These are phyloP conservation scores for Lytechinus pictus DNA, from an alignment of 35 echinoderm and acorn worm genomes.

Conservation along the genomic window DNA sequence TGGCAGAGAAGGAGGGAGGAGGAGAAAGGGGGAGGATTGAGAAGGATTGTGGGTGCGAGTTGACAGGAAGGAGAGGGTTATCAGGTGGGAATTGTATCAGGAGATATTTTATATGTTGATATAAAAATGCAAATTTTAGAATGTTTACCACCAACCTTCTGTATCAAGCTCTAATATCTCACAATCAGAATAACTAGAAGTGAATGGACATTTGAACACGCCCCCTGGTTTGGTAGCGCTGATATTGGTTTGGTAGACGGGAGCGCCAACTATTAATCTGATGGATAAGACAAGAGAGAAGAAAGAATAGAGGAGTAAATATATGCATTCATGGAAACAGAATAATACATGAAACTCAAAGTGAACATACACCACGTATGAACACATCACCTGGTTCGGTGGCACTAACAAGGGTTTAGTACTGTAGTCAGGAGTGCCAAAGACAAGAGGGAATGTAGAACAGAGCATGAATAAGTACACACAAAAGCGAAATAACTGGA, in stretches of 20 bases:
- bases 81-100: too few species aligned
- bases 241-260: slow-evolving; percentile 39
- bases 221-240: slow-evolving; percentile 34
- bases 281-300: not conserved
- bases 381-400: slow-evolving; percentile 49
- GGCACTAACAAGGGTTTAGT: not conserved
- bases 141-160: not conserved
- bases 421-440: slow-evolving; percentile 40
- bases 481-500: too few species aligned
- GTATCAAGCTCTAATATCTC: not conserved
- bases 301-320: not conserved
- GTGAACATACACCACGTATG: too few species aligned
- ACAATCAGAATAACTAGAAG: slow-evolving; percentile 51
- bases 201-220: slow-evolving; percentile 56
- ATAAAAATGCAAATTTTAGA: too few species aligned
- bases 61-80: too few species aligned
- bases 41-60: too few species aligned
- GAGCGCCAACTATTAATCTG: slow-evolving; percentile 65
- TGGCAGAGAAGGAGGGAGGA: too few species aligned
- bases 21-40: too few species aligned
- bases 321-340: too few species aligned
- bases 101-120: too few species aligned
- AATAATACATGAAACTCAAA: too few species aligned
- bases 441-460: not conserved
- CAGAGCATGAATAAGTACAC: too few species aligned